Evolutionary conservation across 2,888 invertebrate genomes (phyloP).

Genomic region (Phymatocera aterrima): DNA sequence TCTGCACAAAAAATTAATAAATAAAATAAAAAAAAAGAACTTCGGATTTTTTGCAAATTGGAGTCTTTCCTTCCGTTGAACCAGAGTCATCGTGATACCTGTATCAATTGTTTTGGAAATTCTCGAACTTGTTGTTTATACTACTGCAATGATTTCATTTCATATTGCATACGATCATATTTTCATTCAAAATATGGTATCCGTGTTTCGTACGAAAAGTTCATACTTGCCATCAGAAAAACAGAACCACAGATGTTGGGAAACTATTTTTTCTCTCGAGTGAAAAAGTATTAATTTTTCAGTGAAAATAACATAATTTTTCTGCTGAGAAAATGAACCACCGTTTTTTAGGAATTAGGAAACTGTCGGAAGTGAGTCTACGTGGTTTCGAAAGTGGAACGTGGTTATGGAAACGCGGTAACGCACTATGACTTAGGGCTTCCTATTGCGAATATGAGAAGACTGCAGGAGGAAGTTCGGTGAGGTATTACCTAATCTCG

Average conservation of each 20-base stretch:
- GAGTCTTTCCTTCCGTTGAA: background rate
- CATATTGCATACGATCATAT: too few relatives aligned
- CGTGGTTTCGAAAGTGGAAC: constrained; percentile 6
- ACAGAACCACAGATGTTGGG: background rate
- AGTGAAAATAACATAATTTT: background rate
- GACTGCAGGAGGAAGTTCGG: background rate
- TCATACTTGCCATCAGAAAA: background rate
- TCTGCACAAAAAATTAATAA: too few relatives aligned
- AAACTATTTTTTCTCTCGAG: too few relatives aligned
- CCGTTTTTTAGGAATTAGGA: background rate
- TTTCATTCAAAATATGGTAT: background rate
- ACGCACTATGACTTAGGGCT: constrained; percentile 17
- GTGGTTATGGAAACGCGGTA: constrained; percentile 25
- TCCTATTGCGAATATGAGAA: constrained; percentile 12
- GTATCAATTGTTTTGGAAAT: too few relatives aligned
- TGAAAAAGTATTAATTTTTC: background rate
- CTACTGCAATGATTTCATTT: too few relatives aligned
- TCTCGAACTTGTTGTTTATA: too few relatives aligned
- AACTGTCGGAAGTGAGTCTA: background rate
- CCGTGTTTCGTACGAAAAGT: background rate
- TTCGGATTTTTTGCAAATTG: background rate
- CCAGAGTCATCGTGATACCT: background rate
- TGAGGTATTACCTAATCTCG: background rate
- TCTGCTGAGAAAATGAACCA: background rate
- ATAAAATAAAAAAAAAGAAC: background rate